Evolutionary conservation across 2,888 invertebrate species (phyloP), one percentile per base, ranked within the genome.

Genomic region (Lasioglossum lativentre): DNA sequence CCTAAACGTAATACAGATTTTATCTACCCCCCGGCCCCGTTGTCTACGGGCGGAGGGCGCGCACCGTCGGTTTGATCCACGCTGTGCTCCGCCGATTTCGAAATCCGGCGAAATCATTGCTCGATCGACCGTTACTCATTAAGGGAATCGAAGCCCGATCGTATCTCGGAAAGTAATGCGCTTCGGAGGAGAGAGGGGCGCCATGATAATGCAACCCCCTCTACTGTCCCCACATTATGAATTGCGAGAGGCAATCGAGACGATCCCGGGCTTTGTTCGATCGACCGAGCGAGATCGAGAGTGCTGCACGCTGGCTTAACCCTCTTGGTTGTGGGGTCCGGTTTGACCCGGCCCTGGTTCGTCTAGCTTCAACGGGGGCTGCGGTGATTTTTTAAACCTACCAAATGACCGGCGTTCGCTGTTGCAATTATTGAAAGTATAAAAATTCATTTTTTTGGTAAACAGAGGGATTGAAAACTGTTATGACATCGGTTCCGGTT

Each of bases 1-100:
- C 89, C 91, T 92, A 90, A 93, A 92, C 90, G 92, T 89, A 91
- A 92, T 93, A 90, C 91, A 91, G 93, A 94, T 94, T 93, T 93
- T 93, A 93, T 93, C 93, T 92, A 89, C 89, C 90, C 91, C 90
- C 88, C 88, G n/a, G 38, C 10, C 23, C 30, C 42, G 71, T 52
- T 42, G 78, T 59, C 79, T 76, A 59, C 80, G 47, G 56, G 45
- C 63, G 78, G 27, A 87, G 89, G 90, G 87, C 59, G 38, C 38
- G 38, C 23, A 38, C 66, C 68, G 59, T 23, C 63, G 27, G 86
- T 87, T 92, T 90, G 90, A 92, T 89, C 88, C 90, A 82, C 83
- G 90, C 72, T 87, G n/a, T n/a, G 85, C 73, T 75, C 78, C 72
- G 42, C 45, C 81, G 79, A 86, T 90, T 83, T 87, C 87, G 88